Conservation (phyloP, 2,113 vertebrate species). For the Orientallactaga bullata region DNA sequence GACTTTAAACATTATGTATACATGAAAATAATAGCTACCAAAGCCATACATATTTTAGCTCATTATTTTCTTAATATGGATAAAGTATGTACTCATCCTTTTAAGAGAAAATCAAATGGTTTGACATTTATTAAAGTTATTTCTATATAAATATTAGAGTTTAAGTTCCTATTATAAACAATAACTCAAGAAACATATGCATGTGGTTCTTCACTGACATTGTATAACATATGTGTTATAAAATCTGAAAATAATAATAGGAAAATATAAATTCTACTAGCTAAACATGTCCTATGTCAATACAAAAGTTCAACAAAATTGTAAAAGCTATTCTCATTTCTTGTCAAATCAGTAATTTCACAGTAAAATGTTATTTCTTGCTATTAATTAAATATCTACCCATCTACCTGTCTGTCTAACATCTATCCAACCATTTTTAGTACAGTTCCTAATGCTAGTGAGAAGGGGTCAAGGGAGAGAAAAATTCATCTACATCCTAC, state of each 20-base stretch:
- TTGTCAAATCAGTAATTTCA: neutral
- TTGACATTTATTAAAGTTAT: neutral
- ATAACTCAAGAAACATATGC: too few relatives aligned
- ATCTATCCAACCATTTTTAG: neutral
- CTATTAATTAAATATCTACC: too few relatives aligned
- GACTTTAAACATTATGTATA: neutral
- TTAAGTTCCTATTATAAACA: too few relatives aligned
- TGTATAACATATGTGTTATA: neutral
- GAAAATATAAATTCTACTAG: neutral
- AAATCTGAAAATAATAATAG: neutral
- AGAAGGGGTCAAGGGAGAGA: neutral
- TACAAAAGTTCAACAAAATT: neutral
- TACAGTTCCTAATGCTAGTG: neutral
- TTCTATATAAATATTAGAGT: neutral
- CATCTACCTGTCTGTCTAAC: too few relatives aligned
- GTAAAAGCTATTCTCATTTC: neutral
- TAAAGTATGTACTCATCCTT: neutral
- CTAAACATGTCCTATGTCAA: neutral
- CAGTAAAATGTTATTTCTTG: neutral
- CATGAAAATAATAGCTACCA: neutral
- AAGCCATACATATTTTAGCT: neutral
- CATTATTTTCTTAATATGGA: neutral
- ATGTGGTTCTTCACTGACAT: neutral
- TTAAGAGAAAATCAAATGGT: neutral
- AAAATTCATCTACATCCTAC: slow-evolving; percentile 32